Base-by-base conservation (phyloP, 1,140 invertebrate species). In the Manduca sexta region DNA sequence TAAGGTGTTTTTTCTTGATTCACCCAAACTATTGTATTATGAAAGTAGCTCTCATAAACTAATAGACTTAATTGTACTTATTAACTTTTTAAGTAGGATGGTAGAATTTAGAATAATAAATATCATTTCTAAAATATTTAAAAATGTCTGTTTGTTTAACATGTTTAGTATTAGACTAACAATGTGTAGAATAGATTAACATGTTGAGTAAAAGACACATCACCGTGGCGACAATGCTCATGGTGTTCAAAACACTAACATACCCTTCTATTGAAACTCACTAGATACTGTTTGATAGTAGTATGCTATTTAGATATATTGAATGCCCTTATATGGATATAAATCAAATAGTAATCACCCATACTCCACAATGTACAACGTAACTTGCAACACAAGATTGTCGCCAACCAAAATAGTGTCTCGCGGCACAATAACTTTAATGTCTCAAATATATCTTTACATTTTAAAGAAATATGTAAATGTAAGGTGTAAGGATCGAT, bases 401-500 rank as follows among this genome's bases (percentile, higher is more conserved):
- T 78, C 79, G 81, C 81, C 81, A 84, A 84, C 69, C 81, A 84
- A 84, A 84, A 84, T 83, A 84, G 81, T 83, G 81, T 84, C 78
- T 84, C 81, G 63, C 48, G 74, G 69, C 78, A 84, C 71, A 75
- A 15, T 18, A 17, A 45, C 12, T 14, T 45, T 37, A 40, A 49
- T 64, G 52, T 53, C 52, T 52, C 67, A 60, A 64, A 61, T 58
- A 64, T 61, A 60, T 59, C 54, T 51, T 39, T 54, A 62, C 56
- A 56, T 66, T 52, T 67, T 52, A 74, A 45, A 69, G 60, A 63
- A 60, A 63, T 74, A 70, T 70, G 47, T 72, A 70, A 64, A 55
- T 66, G 50, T 80, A 77, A 80, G 57, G 61, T 80, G 58, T 78
- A 84, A 82, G 78, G 66, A 81, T 84, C 70, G 82, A 69, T 84